Conservation (phyloP, 2,113 vertebrate genomes). For the Synchiropus splendidus region DNA sequence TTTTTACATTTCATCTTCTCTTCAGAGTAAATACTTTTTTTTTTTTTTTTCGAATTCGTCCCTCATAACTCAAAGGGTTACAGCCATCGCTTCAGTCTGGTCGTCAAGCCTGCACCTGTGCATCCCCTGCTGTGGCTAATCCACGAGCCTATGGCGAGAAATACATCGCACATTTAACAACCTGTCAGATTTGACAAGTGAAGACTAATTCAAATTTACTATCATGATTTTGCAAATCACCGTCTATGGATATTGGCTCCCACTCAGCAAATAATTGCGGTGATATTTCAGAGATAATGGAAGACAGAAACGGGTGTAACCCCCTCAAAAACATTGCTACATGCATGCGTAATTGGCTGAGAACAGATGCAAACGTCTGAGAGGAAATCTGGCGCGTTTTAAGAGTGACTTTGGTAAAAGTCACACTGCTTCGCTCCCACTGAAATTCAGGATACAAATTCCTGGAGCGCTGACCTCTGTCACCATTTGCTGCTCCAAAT, state of each 20-base stretch:
- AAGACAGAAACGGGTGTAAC: constrained; percentile 2
- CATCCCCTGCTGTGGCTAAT: neutral
- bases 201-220: neutral
- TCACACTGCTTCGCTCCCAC: constrained; percentile 13
- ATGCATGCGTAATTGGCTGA: constrained; percentile 16
- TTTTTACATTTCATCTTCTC: too few species aligned
- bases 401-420: constrained; percentile 53
- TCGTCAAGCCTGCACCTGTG: neutral
- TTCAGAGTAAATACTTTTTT: too few species aligned
- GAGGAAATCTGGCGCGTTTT: constrained; percentile 30
- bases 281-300: constrained; percentile 1
- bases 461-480: constrained; percentile 42
- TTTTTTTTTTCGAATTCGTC: too few species aligned
- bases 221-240: neutral
- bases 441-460: constrained; percentile 34
- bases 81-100: too few species aligned
- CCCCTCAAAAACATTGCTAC: constrained; percentile 7
- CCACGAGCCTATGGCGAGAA: neutral
- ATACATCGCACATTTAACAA: neutral
- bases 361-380: constrained; percentile 15
- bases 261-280: constrained; percentile 1
- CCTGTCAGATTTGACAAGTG: neutral
- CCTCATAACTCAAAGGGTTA: too few species aligned
- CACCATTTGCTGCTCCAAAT: constrained; percentile 38
- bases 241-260: neutral